These are phyloP conservation scores for Marcusenius ussheri DNA, from an alignment of 2,113 vertebrate genomes.

Conservation along the genomic window DNA sequence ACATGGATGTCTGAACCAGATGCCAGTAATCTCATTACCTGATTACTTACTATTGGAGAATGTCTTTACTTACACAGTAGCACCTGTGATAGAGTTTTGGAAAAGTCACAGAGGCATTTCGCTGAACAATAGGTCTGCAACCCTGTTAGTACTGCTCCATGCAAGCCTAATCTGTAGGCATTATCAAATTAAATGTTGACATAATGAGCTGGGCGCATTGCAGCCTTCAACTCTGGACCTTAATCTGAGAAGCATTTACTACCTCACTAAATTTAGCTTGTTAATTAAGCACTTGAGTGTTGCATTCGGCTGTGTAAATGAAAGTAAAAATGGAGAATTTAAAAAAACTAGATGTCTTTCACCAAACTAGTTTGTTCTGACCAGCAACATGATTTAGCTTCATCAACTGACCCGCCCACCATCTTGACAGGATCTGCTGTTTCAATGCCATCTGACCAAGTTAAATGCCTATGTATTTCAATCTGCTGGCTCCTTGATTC, in stretches of 20 bases:
- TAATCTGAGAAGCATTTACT: neutral
- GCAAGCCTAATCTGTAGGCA: neutral
- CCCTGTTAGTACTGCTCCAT: neutral
- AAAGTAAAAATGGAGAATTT: neutral
- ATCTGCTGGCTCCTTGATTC: neutral
- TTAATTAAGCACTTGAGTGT: neutral
- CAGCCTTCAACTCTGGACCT: neutral
- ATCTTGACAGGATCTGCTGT: neutral
- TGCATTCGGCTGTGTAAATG: neutral
- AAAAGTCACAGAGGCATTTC: neutral
- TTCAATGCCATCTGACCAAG: neutral
- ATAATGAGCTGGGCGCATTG: neutral
- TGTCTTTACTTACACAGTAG: neutral
- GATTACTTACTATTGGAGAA: neutral
- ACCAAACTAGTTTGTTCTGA: neutral
- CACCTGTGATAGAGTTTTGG: neutral
- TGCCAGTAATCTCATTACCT: neutral
- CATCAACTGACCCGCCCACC: neutral
- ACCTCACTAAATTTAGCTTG: neutral
- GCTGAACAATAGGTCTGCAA: neutral
- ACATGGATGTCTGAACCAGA: neutral
- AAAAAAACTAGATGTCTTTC: neutral
- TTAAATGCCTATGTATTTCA: neutral
- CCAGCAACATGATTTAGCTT: neutral
- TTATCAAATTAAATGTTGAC: conserved; percentile 9